Evolutionary conservation across 2,113 vertebrate genomes (phyloP), one percentile per base, ranked within the genome.

Genomic region (Actenoides hombroni): DNA sequence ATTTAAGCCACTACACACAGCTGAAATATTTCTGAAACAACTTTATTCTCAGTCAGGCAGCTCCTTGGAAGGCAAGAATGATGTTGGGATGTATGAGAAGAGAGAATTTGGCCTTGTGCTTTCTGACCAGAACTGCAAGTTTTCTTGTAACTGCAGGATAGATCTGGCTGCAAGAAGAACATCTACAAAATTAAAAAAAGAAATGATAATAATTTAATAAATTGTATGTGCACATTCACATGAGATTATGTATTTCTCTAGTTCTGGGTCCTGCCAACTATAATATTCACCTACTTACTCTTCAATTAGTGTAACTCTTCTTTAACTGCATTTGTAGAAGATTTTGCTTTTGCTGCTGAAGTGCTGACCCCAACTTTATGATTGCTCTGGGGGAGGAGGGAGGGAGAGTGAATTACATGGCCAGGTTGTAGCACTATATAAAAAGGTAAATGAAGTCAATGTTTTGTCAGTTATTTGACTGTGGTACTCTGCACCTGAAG

Each of bases 21-120:
- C 69, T 94, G 77, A 96, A 94, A 82, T 83, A 89, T 83, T 92
- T 93, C 81, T 84, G 49, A 94, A 92, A 94, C 73, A 88, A 91
- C 65, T 90, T 68, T 26, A 88, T 86, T 89, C 44, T 92, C 44
- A 79, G 51, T 35, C 79, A 92, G 61, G 46, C 83, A 96, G 73
- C 21, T 64, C 60, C 57, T 83, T 86, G 86, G 90, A 97, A 96
- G 48, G 74, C 48, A 93, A 69, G 24, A 78, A 82, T 31, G 53
- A 84, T 70, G 28, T 10, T 75, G 35, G 57, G 83, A 91, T 69
- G 31, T 25, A 78, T 23, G 25, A 86, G 76, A 69, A 42, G 17
- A 59, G 24, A 90, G n/a, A 86, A 85, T 53, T 29, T 86, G 61
- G 80, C 88, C 70, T 82, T 46, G 19, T 69, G 33, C 69, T 89